A percentile compares a stretch with the other conserved stretches of the same genome.
These are phyloP conservation scores for Diarsia brunnea DNA, from an alignment of 2,888 invertebrate genomes.

Conservation along the genomic window DNA sequence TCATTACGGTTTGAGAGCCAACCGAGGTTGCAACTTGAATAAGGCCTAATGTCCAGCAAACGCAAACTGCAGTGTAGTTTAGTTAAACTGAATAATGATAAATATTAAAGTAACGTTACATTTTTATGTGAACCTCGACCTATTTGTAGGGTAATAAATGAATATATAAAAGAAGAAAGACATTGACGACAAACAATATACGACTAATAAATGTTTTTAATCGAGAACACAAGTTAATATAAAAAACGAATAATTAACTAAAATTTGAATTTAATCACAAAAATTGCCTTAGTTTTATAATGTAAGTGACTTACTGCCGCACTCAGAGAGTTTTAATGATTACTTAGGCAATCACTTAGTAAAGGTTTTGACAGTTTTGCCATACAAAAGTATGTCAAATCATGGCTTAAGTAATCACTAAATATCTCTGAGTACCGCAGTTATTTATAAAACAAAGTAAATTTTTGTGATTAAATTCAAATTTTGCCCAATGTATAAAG, in stretches of 20 bases:
- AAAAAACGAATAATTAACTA: too few species aligned
- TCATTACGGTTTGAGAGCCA: slow-evolving; percentile 1
- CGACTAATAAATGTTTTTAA: not conserved
- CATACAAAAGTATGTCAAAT: too few species aligned
- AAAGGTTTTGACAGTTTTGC: too few species aligned
- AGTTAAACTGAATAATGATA: not conserved
- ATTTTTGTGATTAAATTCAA: too few species aligned
- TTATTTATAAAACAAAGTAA: too few species aligned
- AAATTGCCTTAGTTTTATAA: too few species aligned
- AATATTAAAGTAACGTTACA: not conserved
- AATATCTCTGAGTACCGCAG: too few species aligned
- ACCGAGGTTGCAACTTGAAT: not conserved
- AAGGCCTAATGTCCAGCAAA: not conserved
- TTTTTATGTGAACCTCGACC: slow-evolving; percentile 3
- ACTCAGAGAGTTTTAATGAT: too few species aligned
- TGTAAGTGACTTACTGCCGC: too few species aligned
- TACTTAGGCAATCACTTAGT: too few species aligned
- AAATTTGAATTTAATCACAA: too few species aligned
- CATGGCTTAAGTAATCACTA: too few species aligned
- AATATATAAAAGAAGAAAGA: not conserved
- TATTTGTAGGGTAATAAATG: slow-evolving; percentile 10
- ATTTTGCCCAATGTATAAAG: not conserved
- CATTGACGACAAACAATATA: not conserved
- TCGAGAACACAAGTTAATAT: not conserved
- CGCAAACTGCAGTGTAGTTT: not conserved